Base-by-base conservation (phyloP, 2,888 invertebrate genomes). In the Opisthograptis luteolata region DNA sequence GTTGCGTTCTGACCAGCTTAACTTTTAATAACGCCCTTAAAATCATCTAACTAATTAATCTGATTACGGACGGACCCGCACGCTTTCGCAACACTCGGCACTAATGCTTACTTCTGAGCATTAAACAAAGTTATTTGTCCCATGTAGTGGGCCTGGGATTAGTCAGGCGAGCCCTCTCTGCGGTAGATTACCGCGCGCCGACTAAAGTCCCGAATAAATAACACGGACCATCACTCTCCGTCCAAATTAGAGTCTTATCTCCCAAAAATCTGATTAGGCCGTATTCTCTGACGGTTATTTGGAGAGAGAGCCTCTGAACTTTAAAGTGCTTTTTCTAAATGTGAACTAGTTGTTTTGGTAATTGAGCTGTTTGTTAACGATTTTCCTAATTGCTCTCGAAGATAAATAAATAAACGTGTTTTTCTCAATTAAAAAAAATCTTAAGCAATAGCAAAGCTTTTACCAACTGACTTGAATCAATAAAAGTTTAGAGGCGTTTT, bases 21-120 rank as follows among this genome's bases (percentile, higher is more conserved):
- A 88, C 87, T 89, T 90, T 88, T 89, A 89, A 89, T 89, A 89
- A 88, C 79, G 71, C 82, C 82, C 84, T 73, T 85, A 81, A 87
- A 89, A 88, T 88, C 84, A 77, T 84, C 81, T 87, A 87, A 88
- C 81, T 87, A 87, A 88, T 89, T 89, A 88, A 89, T 88, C 85
- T 87, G 84, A 85, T 90, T 87, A 88, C 78, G 74, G 74, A 74
- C 66, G 75, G 74, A 79, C 81, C 79, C 79, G 73, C 70, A 79
- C 79, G 69, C 79, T 68, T 57, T 75, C 73, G 77, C 78, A 79
- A 79, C 80, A 78, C 81, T 82, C 79, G 64, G 70, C 73, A 79
- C 76, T 85, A 84, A 86, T 85, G 76, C 83, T 81, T 77, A 81
- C 77, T 81, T 78, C 81, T 77, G 70, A 79, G 76, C 77, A 84